phyloP scores from a whole-genome alignment of 2,797 vertebrate genomes.

The Rhynchonycteris naso region DNA sequence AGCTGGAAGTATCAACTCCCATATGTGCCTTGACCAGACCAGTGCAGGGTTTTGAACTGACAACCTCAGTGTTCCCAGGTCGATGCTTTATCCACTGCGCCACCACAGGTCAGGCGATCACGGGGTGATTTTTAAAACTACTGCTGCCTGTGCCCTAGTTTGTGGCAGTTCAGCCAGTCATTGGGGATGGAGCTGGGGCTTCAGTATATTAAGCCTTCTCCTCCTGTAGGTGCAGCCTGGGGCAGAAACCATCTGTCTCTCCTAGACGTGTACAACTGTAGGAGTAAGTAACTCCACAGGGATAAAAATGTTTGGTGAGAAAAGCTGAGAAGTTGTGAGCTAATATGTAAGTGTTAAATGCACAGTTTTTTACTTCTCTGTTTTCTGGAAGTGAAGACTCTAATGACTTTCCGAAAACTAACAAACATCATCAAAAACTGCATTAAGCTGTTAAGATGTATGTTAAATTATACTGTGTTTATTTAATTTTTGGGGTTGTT shows the following conservation, averaged over 20 bases:
- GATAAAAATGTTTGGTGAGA: not conserved
- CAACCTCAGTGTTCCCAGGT: no score
- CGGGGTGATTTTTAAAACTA: not conserved
- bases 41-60: no score
- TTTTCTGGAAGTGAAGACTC: not conserved
- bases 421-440: not conserved
- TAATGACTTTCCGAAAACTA: conserved; percentile 19
- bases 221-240: not conserved
- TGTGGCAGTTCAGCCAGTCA: not conserved
- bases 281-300: not conserved
- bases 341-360: not conserved
- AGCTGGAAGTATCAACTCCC: no score
- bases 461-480: not conserved
- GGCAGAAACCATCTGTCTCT: not conserved
- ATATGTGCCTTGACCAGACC: no score
- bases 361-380: not conserved
- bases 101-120: no score
- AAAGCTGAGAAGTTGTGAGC: not conserved
- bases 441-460: not conserved
- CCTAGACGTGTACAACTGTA: not conserved
- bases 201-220: not conserved
- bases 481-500: not conserved
- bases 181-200: not conserved
- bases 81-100: no score
- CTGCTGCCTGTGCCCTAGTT: not conserved